Percentiles rank a stretch among this genome's conserved stretches.
phyloP scores from a whole-genome alignment of 2,888 invertebrate genomes.

The Tetranychus piercei region DNA sequence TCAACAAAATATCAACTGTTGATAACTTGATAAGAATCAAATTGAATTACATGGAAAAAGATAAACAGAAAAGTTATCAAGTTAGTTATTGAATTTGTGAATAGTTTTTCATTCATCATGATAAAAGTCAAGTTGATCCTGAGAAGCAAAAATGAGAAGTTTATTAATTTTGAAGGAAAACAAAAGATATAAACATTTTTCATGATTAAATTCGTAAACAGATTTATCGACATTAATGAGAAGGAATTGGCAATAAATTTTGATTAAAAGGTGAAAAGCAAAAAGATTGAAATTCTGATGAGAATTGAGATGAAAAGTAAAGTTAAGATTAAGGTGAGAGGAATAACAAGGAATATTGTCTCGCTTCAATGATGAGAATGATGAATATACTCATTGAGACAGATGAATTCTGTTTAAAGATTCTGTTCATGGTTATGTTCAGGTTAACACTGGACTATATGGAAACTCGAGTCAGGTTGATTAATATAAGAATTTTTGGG shows the following conservation, averaged over 20 bases:
- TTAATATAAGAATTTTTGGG: neutral
- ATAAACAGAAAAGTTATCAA: no score
- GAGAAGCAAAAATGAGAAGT: neutral
- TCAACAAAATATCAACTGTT: no score
- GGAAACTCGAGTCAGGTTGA: neutral
- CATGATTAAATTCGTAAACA: neutral
- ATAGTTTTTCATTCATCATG: neutral
- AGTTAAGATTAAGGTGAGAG: neutral
- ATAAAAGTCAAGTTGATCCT: neutral
- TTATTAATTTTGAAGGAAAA: neutral
- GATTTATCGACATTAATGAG: neutral
- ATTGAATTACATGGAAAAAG: no score
- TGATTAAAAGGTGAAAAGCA: neutral
- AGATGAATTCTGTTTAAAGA: neutral
- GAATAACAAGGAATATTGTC: neutral
- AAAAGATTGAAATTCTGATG: neutral
- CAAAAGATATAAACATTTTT: neutral
- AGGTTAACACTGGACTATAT: neutral
- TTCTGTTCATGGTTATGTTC: neutral
- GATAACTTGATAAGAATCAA: no score
- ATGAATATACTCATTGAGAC: neutral
- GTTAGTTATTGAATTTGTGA: no score
- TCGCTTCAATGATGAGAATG: neutral
- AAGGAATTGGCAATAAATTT: neutral
- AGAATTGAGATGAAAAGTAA: neutral